Evolutionary conservation across 2,888 invertebrate species (phyloP), one percentile per base, ranked within the genome.

Genomic region (Drosophila hawaiiensis): DNA sequence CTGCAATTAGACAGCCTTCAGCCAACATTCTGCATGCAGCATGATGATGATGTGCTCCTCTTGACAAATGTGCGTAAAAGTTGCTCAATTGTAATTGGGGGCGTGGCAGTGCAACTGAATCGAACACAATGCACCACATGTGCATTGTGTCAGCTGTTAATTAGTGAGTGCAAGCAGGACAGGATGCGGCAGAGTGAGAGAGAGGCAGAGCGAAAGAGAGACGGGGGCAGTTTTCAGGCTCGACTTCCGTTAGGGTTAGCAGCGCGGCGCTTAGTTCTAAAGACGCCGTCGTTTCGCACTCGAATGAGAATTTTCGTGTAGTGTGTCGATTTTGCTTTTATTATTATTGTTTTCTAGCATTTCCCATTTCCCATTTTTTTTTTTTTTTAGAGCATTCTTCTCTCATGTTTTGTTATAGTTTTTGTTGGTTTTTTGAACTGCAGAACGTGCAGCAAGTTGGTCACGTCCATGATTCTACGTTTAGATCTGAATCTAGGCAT

Each of bases 41-140:
- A 33, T 22, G 29, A 52, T 55, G 43, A 58, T 43, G 43, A 58
- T 43, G 58, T 62, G 50, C 62, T 59, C 91, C 62, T 61, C 86
- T 84, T 76, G 82, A 89, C 91, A 91, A 87, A 91, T 87, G 91
- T 87, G 86, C 86, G 91, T 87, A 87, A 89, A 86, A 87, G 84
- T 89, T 82, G 80, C 75, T 82, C 90, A 80, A 80, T 82, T 78
- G 65, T 68, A 78, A 89, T 76, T 83, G 83, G 72, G 78, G 72
- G 73, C 63, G 74, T 59, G 71, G 60, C 76, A 37, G 33, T 19
- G 53, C 14, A n/a, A 10, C 22, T 35, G 25, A 50, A 31, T 12
- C 37, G 37, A 33, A 66, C 31, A 67, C 43, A 68, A 66, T 80
- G 76, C 61, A 47, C 41, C 56, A 53, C 61, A 71, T 67, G 53